Evolutionary conservation across 2,113 vertebrate species (phyloP), one percentile per base, ranked within the genome.

Genomic region (Gracilinanus agilis): DNA sequence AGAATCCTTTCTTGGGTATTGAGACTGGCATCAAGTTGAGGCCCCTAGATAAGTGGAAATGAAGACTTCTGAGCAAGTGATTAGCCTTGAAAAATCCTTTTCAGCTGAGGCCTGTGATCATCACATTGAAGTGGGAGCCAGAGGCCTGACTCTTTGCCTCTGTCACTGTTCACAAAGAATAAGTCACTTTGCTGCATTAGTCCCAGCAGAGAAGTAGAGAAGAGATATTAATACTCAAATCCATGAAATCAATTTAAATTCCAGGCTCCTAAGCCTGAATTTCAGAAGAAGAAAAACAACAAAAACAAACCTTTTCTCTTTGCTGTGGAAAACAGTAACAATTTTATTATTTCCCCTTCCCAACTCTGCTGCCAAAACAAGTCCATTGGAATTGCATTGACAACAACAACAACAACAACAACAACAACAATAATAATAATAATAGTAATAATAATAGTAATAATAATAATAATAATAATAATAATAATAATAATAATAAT

Each of bases 181-280:
- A 94, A 92, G 91, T 91, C 91, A 90, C 55, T 55, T 92, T 58
- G 34, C 56, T 96, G 92, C 56, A 89, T 90, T 90, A 83, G 93
- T 24, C 44, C 56, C 91, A 25, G 53, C 56, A 90, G 27, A 58
- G n/a, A 53, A 44, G 56, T 93, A 88, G 61, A 2, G 2, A 83
- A 34, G n/a, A 44, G 89, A 54, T 44, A 89, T 53, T 88, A 90
- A 94, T 24, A 55, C 34, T 83, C 67, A 40, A 83, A 40, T 83
- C 24, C 56, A 13, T 55, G 90, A 92, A 12, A 92, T 83, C 89
- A 91, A 7, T 49, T 95, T 95, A 88, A 95, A 93, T 95, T 89
- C 56, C 34, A 44, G 24, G 19, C 44, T 92, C 49, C 25, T 34
- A 61, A 53, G 8, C 4, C 6, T 92, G 55, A 54, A 67, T 89